These are phyloP conservation scores for Eupithecia vulgata DNA, from an alignment of 2,888 invertebrate species.

Conservation along the genomic window DNA sequence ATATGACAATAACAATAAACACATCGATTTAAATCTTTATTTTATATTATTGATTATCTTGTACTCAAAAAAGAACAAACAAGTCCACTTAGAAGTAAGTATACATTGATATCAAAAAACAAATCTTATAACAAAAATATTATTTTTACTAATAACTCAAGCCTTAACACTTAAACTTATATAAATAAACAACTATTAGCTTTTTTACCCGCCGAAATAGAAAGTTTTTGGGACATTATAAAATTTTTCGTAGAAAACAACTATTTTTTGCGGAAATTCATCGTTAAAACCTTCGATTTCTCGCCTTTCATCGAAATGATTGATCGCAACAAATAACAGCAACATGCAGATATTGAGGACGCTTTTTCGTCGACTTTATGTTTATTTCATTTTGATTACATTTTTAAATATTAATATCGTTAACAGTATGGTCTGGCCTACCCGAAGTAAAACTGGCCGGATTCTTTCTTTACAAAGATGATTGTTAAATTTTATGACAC, in stretches of 20 bases:
- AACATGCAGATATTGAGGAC: slow-evolving; percentile 43
- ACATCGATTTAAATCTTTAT: too few relatives aligned
- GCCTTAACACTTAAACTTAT: too few relatives aligned
- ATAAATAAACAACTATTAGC: too few relatives aligned
- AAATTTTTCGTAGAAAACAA: too few relatives aligned
- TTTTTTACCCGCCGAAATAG: too few relatives aligned
- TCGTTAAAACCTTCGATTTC: background rate
- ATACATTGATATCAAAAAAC: too few relatives aligned
- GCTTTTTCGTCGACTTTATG: slow-evolving; percentile 43
- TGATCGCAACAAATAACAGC: slow-evolving; percentile 25
- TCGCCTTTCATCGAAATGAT: slow-evolving; percentile 23
- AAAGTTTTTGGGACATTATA: too few relatives aligned
- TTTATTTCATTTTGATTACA: slow-evolving; percentile 48
- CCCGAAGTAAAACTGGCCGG: slow-evolving; percentile 36
- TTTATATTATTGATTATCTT: too few relatives aligned
- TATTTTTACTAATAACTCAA: background rate
- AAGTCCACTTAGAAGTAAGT: too few relatives aligned
- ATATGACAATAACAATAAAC: background rate
- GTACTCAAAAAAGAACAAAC: too few relatives aligned
- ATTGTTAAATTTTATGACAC: slow-evolving; percentile 30
- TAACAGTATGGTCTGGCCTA: slow-evolving; percentile 43
- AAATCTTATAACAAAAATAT: too few relatives aligned
- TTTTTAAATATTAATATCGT: slow-evolving; percentile 45
- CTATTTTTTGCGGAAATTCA: background rate
- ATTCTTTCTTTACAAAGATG: slow-evolving; percentile 37